Evolutionary conservation across 2,113 vertebrate genomes (phyloP), one percentile per base, ranked within the genome.

Genomic region (Thunnus maccoyii): DNA sequence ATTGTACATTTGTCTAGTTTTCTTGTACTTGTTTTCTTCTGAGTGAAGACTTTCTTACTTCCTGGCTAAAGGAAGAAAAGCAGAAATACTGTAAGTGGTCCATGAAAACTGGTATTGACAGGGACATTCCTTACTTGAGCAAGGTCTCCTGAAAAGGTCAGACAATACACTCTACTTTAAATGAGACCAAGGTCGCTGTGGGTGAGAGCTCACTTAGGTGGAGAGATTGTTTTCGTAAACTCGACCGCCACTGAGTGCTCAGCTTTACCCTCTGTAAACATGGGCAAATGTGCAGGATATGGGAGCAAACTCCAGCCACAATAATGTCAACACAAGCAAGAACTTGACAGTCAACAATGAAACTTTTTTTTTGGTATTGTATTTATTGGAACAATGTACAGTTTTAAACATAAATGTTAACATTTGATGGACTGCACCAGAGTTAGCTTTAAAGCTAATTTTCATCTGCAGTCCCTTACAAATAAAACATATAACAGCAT

Each of bases 71-170:
- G 30, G 67, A 77, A 62, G 65, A 80, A 77, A 88, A 76, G 70
- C 46, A 84, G 25, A 80, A 85, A 48, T 83, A 80, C 41, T 76
- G 47, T 51, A 68, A 89, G 83, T 91, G 88, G 82, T 80, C 78
- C 88, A 85, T 93, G 88, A 94, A 92, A 92, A 94, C n/a, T 62
- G 4, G 60, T 88, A 92, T 85, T 92, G 93, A 94, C 93, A 91
- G 86, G 87, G 72, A 89, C 90, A 90, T 67, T 80, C 75, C 65
- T 78, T 77, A 80, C 69, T 64, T 50, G 48, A 88, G 82, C 79
- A 66, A 84, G 80, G 82, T 86, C 88, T 83, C 72, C 77, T n/a
- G 41, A 32, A 92, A 90, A 93, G 92, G 90, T 92, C 91, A 93
- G 56, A 77, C 74, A 61, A 77, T 80, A 85, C 64, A 76, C 76